Percentiles rank a stretch among this genome's conserved stretches.
These are phyloP conservation scores for Peromyscus californicus DNA, from an alignment of 2,113 vertebrate species.

Conservation along the genomic window DNA sequence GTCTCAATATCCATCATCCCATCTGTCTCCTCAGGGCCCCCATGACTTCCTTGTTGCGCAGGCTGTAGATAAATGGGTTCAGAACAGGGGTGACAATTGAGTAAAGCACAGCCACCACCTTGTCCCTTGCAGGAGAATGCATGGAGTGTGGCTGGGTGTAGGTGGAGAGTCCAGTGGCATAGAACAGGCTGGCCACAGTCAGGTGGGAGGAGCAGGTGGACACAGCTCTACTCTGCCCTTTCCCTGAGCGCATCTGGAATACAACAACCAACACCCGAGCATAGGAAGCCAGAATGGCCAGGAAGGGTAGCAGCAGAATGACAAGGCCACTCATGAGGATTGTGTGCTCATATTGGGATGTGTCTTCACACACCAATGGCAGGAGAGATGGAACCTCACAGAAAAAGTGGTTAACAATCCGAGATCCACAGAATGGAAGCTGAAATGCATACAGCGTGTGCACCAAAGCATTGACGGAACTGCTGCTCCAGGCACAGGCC, in stretches of 20 bases:
- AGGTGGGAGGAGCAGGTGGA: slow-evolving; percentile 58
- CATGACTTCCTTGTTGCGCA: slow-evolving; percentile 32
- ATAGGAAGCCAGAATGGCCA: slow-evolving; percentile 33
- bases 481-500: neutral
- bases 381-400: slow-evolving; percentile 47
- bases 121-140: neutral
- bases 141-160: neutral
- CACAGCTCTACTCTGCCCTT: neutral
- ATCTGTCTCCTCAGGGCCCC: neutral
- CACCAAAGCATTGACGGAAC: neutral
- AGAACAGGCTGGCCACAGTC: slow-evolving; percentile 8
- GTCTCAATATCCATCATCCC: neutral
- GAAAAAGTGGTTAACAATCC: neutral
- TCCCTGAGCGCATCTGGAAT: neutral
- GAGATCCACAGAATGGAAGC: slow-evolving; percentile 16
- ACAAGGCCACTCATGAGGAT: neutral
- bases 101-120: neutral
- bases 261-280: slow-evolving; percentile 23
- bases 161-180: neutral
- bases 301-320: slow-evolving; percentile 18
- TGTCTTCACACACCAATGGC: neutral
- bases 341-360: neutral
- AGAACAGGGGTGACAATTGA: neutral
- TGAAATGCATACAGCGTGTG: neutral
- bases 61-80: slow-evolving; percentile 42